phyloP scores from a whole-genome alignment of 2,113 vertebrate species.

The Gavia stellata region DNA sequence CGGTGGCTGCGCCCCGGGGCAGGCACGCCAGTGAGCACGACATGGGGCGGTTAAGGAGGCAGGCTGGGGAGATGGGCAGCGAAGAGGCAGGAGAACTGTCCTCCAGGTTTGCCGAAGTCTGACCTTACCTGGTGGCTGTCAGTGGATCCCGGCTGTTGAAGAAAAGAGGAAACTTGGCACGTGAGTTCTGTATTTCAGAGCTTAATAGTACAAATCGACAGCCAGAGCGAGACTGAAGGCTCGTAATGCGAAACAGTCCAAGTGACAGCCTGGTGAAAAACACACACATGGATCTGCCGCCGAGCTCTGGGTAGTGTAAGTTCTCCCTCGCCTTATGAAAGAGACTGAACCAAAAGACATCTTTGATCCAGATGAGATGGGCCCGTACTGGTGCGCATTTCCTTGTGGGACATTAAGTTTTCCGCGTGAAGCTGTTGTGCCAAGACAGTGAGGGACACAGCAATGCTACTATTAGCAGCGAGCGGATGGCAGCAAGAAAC shows the following conservation, averaged over 20 bases:
- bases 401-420: background rate
- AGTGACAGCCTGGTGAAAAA: slow-evolving; percentile 41
- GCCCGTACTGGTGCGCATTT: background rate
- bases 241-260: background rate
- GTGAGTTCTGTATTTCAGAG: background rate
- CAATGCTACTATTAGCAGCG: background rate
- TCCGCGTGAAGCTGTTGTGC: background rate
- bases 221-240: slow-evolving; percentile 5
- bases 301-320: slow-evolving; percentile 44
- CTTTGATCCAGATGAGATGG: slow-evolving; percentile 61
- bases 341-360: slow-evolving; percentile 26
- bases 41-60: background rate
- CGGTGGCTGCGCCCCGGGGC: fast-evolving
- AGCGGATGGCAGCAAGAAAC: background rate
- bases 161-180: slow-evolving; percentile 24
- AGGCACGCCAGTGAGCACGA: fast-evolving
- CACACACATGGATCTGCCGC: background rate
- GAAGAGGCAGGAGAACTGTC: background rate
- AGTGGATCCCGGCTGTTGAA: background rate
- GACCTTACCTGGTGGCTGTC: background rate
- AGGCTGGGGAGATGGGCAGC: background rate
- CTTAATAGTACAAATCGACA: background rate
- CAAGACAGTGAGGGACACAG: background rate
- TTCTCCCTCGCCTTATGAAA: slow-evolving; percentile 42
- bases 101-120: background rate